phyloP scores from a whole-genome alignment of 2,797 vertebrate species.

The Periophthalmus magnuspinnatus region DNA sequence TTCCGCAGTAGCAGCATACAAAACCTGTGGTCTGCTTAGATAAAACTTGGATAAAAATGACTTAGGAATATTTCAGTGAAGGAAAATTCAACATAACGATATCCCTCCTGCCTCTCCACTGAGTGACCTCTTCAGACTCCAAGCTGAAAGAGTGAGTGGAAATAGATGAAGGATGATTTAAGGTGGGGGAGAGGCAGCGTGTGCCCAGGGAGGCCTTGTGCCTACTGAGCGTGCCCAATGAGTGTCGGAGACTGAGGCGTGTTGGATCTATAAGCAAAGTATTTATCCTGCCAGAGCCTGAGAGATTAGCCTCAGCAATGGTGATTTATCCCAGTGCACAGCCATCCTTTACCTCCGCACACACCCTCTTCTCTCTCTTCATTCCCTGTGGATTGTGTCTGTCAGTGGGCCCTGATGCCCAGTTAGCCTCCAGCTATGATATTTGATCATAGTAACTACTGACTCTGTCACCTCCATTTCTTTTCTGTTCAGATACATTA shows the following conservation, averaged over 20 bases:
- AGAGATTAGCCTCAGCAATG: conserved; percentile 86
- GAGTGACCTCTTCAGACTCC: conserved; percentile 48
- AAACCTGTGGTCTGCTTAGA: conserved; percentile 31
- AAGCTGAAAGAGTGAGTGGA: conserved; percentile 61
- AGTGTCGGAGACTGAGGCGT: conserved; percentile 73
- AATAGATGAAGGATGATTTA: conserved; percentile 76
- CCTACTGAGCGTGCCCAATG: conserved; percentile 75
- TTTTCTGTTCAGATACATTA: conserved; percentile 89
- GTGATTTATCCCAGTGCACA: conserved; percentile 89
- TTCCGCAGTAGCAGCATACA: conserved; percentile 34
- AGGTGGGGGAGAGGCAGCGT: conserved; percentile 51
- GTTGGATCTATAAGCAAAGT: conserved; percentile 81
- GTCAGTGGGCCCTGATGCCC: conserved; percentile 90
- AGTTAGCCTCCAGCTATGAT: conserved; percentile 92
- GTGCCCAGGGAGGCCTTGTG: conserved; percentile 74
- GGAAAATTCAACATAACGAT: conserved; percentile 47
- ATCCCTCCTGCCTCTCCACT: conserved; percentile 62
- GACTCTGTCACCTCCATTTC: conserved; percentile 91
- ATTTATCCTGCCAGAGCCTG: conserved; percentile 81
- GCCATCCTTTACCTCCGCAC: conserved; percentile 83
- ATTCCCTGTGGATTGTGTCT: conserved; percentile 79
- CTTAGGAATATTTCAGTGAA: conserved; percentile 8
- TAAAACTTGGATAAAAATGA: conserved; percentile 25
- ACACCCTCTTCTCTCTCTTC: conserved; percentile 70
- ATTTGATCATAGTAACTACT: conserved; percentile 97